Evolutionary conservation across 2,888 invertebrate species (phyloP), one percentile per base, ranked within the genome.

Genomic region (Aproaerema taeniolella): DNA sequence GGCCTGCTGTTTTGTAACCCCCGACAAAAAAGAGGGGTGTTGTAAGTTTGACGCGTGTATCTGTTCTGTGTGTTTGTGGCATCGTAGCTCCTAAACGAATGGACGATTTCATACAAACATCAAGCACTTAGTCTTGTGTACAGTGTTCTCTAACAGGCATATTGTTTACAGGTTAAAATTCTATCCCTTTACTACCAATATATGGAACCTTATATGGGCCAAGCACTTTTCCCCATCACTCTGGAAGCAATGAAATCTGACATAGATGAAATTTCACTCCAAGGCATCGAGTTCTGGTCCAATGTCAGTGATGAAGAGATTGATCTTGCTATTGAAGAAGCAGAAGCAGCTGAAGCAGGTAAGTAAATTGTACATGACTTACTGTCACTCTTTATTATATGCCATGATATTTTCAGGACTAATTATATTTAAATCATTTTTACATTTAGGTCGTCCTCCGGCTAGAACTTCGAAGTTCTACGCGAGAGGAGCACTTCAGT

Each of bases 231-330:
- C 78, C 97, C 99, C 16, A 99, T 99, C 42, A 98, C 99, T 6
- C 87, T 99, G 67, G 97, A 98, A 79, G 98, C 99, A 7, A 99
- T 99, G 97, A 97, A 97, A 72, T 96, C 96, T 11, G 96, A 97
- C 49, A 91, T 95, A 50, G 98, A 99, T 82, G 98, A 98, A 56
- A 94, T 99, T 38, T 94, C 97, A 11, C 89, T 99, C 41, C 99
- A 99, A 88, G 99, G 99, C 52, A 99, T 99, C 71, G 99, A 99
- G 79, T 99, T 99, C 86, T 99, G 99, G 99, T 99, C 98, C 2
- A 99, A 98, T 61, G 98, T 99, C 0, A 98, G 99, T 66, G 99
- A 99, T 81, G 99, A 99, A 85, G 99, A 99, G 83, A 96, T 98
- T 24, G 98, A 98, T 80, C 87, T 99, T 50, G 91, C 95, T 1